Base-by-base conservation (phyloP, 1,140 invertebrate species). In the Dinoponera quadriceps region DNA sequence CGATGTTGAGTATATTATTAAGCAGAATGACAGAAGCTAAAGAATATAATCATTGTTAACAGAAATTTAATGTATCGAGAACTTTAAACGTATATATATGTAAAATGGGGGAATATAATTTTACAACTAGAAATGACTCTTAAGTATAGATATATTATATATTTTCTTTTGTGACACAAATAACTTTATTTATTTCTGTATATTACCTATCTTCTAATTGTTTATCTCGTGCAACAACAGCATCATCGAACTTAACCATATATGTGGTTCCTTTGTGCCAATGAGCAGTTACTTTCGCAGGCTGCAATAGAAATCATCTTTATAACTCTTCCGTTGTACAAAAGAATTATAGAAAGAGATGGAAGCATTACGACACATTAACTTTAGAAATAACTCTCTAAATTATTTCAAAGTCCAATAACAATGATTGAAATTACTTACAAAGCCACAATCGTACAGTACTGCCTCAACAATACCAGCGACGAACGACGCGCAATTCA, bases 201-300 rank as follows among this genome's bases (percentile, higher is more conserved):
- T 78, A 86, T 89, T 96, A 98, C 94, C 97, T 96, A 73, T 98
- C 98, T 95, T 99, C 98, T 62, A 99, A 94, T 90, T 98, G 97
- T 93, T 99, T 99, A 92, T 99, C 99, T 91, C 99, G 95, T 0
- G 96, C 95, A 83, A 99, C 98, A 55, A 99, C 98, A 80, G 96
- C 96, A 91, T 99, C 98, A 90, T 99, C 98, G 95, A 99, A 99
- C 94, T 99, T 98, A 20, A 99, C 98, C 97, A 99, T 99, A 91
- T 99, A 99, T 0, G 99, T 99, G 22, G 99, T 99, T 83, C 99
- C 99, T 94, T 99, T 99, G 93, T 99, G 99, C 98, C 98, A 99
- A 94, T 99, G 99, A 2, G 98, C 98, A 7, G 98, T 98, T 1
- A 99, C 98, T 95, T 99, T 99, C 44, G 98, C 98, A 63, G 98